Evolutionary conservation across 2,113 vertebrate species (phyloP).

Genomic region (Perca flavescens): DNA sequence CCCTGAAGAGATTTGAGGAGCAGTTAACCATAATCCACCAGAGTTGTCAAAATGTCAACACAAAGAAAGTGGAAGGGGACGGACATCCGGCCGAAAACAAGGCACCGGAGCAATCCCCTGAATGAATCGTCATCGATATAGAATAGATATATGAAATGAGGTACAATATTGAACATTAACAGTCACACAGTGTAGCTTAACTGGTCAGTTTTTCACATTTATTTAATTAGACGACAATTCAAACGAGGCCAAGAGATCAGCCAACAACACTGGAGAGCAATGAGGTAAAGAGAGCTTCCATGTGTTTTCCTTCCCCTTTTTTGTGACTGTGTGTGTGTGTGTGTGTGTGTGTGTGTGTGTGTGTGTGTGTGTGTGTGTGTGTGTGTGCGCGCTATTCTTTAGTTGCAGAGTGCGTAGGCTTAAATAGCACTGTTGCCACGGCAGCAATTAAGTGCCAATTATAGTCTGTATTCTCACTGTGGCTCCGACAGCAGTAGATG

Average conservation of each 20-base stretch:
- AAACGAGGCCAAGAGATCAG: neutral
- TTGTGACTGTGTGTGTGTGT: neutral
- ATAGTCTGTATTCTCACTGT: slow-evolving; percentile 72
- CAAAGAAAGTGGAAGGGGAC: too few relatives aligned
- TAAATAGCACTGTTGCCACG: slow-evolving; percentile 80
- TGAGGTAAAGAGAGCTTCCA: slow-evolving; percentile 1
- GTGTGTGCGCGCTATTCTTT: slow-evolving; percentile 24
- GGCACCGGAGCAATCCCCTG: too few relatives aligned
- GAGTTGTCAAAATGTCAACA: too few relatives aligned
- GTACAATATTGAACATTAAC: neutral
- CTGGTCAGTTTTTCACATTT: neutral
- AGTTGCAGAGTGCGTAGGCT: slow-evolving; percentile 55
- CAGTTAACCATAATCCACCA: too few relatives aligned
- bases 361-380: neutral
- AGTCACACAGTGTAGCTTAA: neutral
- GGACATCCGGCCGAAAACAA: too few relatives aligned
- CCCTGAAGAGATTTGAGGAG: too few relatives aligned
- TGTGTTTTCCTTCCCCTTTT: slow-evolving; percentile 18
- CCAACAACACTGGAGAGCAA: neutral
- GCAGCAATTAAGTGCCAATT: slow-evolving; percentile 83
- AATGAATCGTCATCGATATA: too few relatives aligned
- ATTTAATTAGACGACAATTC: neutral
- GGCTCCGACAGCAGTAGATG: slow-evolving; percentile 53
- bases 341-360: neutral
- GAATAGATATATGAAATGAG: neutral